These are phyloP conservation scores for Hypanus sabinus DNA, from an alignment of 2,113 vertebrate species.

Conservation along the genomic window DNA sequence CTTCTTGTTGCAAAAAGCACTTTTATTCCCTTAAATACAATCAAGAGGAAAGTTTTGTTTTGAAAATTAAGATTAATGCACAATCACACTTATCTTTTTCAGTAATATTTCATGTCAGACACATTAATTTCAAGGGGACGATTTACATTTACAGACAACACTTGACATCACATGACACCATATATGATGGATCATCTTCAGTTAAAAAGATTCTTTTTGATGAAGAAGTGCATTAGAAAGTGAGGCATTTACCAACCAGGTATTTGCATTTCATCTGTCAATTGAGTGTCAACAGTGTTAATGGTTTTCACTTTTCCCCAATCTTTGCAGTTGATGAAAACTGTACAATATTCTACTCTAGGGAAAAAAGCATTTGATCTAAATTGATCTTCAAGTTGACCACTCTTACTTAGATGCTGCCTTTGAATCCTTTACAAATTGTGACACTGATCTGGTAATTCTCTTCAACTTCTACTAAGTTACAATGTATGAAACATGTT, in stretches of 20 bases:
- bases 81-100: not conserved
- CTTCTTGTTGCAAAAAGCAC: not conserved
- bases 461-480: not conserved
- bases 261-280: not conserved
- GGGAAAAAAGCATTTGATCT: not conserved
- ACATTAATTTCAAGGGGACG: not conserved
- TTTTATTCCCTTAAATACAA: not conserved
- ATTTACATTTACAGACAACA: not conserved
- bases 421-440: not conserved
- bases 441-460: no score
- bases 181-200: not conserved
- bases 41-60: not conserved
- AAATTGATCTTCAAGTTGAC: conserved; percentile 10
- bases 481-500: not conserved
- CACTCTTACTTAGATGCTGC: not conserved
- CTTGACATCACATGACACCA: not conserved
- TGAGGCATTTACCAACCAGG: not conserved
- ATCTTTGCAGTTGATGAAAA: not conserved
- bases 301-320: not conserved
- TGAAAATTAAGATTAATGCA: not conserved
- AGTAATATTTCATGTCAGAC: not conserved
- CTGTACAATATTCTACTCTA: not conserved
- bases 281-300: not conserved
- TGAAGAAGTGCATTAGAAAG: not conserved
- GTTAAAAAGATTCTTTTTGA: not conserved